phyloP scores from a whole-genome alignment of 2,113 vertebrate genomes.

The Eretmochelys imbricata region DNA sequence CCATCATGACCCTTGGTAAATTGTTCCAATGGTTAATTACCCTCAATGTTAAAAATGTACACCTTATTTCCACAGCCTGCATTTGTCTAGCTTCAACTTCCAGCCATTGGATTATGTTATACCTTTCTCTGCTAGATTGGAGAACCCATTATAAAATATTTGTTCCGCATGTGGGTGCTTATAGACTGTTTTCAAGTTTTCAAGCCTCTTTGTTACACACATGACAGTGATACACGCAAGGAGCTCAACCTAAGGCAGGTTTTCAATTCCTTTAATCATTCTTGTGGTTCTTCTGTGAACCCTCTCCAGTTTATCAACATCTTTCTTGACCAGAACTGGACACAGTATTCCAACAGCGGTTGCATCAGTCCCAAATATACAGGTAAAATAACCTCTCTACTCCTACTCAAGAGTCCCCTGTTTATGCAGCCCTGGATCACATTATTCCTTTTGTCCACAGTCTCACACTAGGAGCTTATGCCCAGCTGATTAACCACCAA shows the following conservation, averaged over 20 bases:
- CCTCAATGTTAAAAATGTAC: not conserved
- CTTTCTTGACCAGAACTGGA: not conserved
- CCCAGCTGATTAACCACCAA: not conserved
- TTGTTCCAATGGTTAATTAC: not conserved
- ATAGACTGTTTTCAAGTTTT: not conserved
- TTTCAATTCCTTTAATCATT: not conserved
- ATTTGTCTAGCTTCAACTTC: not conserved
- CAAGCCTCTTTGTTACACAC: not conserved
- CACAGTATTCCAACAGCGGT: not conserved
- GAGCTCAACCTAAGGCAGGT: not conserved
- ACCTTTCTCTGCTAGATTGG: not conserved
- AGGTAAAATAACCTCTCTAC: not conserved
- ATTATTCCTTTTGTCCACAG: not conserved
- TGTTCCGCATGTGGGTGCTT: not conserved
- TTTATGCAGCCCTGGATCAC: not conserved
- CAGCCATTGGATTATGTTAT: not conserved
- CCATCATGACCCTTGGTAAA: not conserved
- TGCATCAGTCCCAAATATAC: not conserved
- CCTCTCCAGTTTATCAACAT: not conserved
- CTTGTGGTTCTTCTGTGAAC: not conserved
- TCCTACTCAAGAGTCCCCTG: not conserved
- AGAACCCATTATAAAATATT: not conserved
- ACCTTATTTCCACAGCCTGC: not conserved
- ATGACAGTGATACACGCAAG: not conserved
- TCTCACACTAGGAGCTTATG: not conserved